Conservation (phyloP, 2,797 vertebrate species). For the Acrossocheilus wenchowensis region DNA sequence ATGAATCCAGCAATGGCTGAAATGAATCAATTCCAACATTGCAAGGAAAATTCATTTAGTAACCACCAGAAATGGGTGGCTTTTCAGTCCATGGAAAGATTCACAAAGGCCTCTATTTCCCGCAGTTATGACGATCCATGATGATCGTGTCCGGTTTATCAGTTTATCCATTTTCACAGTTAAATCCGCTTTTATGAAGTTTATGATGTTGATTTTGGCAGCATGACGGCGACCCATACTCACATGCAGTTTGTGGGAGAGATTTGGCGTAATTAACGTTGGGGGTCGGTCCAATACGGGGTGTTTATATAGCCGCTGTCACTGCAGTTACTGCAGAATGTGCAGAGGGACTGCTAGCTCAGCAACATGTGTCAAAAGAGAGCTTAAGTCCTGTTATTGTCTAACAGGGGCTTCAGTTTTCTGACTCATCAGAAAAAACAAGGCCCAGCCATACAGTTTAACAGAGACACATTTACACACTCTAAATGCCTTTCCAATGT, state of each 20-base stretch:
- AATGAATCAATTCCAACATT: neutral
- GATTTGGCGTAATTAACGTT: conserved; percentile 83
- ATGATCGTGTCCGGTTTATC: conserved; percentile 2
- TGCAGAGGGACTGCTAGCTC: conserved; percentile 84
- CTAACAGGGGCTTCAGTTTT: conserved; percentile 69
- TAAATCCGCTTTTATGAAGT: conserved; percentile 28
- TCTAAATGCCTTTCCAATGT: conserved; percentile 43
- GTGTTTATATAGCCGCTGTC: conserved; percentile 84
- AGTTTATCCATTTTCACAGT: conserved; percentile 29
- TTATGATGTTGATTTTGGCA: conserved; percentile 27
- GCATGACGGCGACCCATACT: conserved; percentile 76
- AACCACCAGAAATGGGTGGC: neutral
- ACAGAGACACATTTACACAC: conserved; percentile 39
- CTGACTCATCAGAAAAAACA: conserved; percentile 79
- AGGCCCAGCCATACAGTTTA: conserved; percentile 18
- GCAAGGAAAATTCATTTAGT: neutral
- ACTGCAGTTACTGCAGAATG: conserved; percentile 73
- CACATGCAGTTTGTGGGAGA: conserved; percentile 86
- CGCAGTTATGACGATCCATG: neutral
- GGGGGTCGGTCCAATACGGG: conserved; percentile 63
- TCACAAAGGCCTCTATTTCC: conserved; percentile 23
- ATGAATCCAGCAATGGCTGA: conserved; percentile 37
- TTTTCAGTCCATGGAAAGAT: conserved; percentile 33
- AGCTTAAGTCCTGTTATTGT: conserved; percentile 78
- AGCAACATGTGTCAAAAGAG: conserved; percentile 78